phyloP scores from a whole-genome alignment of 2,888 invertebrate species.

The Chorisops tibialis region DNA sequence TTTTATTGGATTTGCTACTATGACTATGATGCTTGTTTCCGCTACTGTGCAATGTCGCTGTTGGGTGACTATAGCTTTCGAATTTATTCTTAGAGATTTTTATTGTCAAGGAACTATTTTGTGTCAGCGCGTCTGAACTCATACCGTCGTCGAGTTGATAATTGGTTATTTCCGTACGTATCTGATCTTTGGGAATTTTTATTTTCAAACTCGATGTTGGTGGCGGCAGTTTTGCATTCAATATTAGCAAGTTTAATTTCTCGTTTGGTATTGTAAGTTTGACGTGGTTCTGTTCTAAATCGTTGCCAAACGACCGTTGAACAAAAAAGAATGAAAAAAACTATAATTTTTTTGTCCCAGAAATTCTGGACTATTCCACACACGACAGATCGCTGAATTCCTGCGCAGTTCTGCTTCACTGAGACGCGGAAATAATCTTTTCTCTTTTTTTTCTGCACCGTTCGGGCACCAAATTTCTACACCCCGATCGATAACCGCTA shows the following conservation, averaged over 20 bases:
- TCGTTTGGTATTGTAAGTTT: constrained; percentile 63
- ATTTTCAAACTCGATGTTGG: constrained; percentile 63
- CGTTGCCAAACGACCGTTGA: constrained; percentile 35
- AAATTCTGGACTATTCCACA: no score
- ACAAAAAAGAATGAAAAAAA: no score
- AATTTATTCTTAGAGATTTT: constrained; percentile 76
- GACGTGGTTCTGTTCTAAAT: constrained; percentile 36
- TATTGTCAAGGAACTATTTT: constrained; percentile 63
- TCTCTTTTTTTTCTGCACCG: no score
- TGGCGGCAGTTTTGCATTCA: constrained; percentile 39
- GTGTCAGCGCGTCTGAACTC: constrained; percentile 16
- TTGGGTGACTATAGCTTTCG: constrained; percentile 51
- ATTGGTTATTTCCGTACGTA: constrained; percentile 55
- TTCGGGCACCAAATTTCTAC: no score
- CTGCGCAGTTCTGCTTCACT: no score
- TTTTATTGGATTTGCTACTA: no score
- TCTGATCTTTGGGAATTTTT: constrained; percentile 74
- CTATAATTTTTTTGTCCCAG: no score
- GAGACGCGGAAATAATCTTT: no score
- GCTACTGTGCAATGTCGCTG: constrained; percentile 23
- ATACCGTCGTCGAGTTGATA: constrained; percentile 25
- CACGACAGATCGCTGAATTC: no score
- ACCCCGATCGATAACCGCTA: no score
- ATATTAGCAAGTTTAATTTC: constrained; percentile 50
- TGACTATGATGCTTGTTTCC: constrained; percentile 38